These are phyloP conservation scores for Picus viridis DNA, from an alignment of 2,797 vertebrate genomes.

Conservation along the genomic window DNA sequence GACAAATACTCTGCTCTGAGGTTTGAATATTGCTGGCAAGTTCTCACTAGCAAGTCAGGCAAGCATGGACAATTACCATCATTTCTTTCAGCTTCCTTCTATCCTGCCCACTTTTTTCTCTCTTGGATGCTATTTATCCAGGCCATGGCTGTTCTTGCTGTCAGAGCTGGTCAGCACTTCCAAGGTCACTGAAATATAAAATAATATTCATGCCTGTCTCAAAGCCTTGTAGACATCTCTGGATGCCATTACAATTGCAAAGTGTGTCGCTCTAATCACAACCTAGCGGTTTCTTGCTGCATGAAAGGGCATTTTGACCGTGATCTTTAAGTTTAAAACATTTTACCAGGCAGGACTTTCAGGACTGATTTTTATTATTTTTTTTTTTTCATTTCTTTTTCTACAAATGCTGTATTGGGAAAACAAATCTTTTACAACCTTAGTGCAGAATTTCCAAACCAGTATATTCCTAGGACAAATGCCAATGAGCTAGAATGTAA, in stretches of 20 bases:
- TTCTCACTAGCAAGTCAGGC: not conserved
- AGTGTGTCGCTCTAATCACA: not conserved
- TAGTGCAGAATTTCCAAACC: conserved; percentile 64
- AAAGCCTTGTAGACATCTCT: not conserved
- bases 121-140: not conserved
- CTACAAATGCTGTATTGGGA: conserved; percentile 44
- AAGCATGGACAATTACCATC: not conserved
- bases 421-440: conserved; percentile 68
- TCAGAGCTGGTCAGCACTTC: not conserved
- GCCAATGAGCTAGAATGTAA: conserved; percentile 72
- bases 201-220: not conserved
- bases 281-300: not conserved
- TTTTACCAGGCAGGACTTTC: conserved; percentile 51
- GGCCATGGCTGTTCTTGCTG: not conserved
- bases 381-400: not conserved
- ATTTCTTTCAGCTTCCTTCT: not conserved
- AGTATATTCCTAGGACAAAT: conserved; percentile 78
- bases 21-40: not conserved
- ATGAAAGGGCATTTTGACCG: not conserved
- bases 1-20: not conserved
- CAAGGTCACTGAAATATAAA: not conserved
- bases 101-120: not conserved
- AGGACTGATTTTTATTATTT: not conserved
- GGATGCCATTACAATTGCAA: not conserved
- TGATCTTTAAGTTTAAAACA: conserved; percentile 35